These are phyloP conservation scores for Endomychus coccineus DNA, from an alignment of 2,888 invertebrate species.

Conservation along the genomic window DNA sequence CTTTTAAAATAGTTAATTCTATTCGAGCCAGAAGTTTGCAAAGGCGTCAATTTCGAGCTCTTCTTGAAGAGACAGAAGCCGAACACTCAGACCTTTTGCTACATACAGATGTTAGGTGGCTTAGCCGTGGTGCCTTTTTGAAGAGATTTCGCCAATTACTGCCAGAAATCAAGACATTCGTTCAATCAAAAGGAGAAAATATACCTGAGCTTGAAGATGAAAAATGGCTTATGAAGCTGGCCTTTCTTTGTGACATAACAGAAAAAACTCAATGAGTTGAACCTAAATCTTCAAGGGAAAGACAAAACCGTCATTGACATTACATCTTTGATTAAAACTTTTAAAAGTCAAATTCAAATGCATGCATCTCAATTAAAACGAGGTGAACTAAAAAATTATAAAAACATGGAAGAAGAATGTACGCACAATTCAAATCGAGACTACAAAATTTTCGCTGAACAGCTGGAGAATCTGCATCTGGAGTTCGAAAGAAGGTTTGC, in stretches of 20 bases:
- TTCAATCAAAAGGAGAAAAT: constrained; percentile 7
- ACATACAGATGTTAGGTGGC: constrained; percentile 13
- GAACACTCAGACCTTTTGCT: constrained; percentile 7
- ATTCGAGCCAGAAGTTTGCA: constrained; percentile 15
- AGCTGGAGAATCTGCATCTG: no score
- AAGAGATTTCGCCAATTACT: constrained; percentile 1
- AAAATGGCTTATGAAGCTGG: constrained; percentile 10
- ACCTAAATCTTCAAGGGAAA: constrained; percentile 10
- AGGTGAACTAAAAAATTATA: constrained; percentile 4
- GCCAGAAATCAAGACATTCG: constrained; percentile 10
- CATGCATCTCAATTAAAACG: constrained; percentile 4
- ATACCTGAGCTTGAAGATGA: constrained; percentile 6
- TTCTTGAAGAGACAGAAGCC: no score
- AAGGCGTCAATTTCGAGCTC: no score
- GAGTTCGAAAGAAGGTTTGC: constrained; percentile 1
- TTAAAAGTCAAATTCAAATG: neutral
- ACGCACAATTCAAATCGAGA: no score
- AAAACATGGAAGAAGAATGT: no score
- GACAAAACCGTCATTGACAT: constrained; percentile 10
- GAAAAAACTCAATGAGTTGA: constrained; percentile 9
- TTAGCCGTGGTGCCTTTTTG: neutral
- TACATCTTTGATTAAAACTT: constrained; percentile 8
- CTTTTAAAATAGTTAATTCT: constrained; percentile 11
- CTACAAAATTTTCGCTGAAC: no score
- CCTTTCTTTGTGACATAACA: constrained; percentile 10